phyloP scores from a whole-genome alignment of 2,888 invertebrate species.

The Bellardia bayeri region DNA sequence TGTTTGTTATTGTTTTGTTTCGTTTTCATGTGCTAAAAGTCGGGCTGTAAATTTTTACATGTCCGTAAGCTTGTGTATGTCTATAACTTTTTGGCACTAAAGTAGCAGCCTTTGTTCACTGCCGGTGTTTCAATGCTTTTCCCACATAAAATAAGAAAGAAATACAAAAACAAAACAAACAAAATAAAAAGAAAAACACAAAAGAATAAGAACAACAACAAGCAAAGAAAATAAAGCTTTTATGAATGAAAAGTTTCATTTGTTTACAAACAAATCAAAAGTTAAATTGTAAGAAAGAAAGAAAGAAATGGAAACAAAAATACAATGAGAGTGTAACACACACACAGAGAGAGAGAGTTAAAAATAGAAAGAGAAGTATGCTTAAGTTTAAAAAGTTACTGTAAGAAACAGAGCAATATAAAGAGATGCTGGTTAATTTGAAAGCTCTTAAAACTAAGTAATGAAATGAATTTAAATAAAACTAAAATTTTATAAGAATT shows the following conservation, averaged over 20 bases:
- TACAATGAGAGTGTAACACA: too few relatives aligned
- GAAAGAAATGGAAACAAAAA: not conserved
- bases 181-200: not conserved
- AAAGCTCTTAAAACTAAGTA: too few relatives aligned
- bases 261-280: conserved; percentile 78
- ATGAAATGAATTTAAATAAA: too few relatives aligned
- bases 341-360: too few relatives aligned
- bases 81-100: not conserved
- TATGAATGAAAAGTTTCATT: conserved; percentile 81
- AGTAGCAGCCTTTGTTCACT: not conserved
- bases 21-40: not conserved
- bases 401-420: too few relatives aligned
- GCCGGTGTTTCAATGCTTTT: conserved; percentile 29
- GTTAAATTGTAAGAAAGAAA: not conserved
- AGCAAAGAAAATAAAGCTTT: conserved; percentile 75
- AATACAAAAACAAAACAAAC: not conserved
- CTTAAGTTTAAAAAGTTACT: too few relatives aligned
- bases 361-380: too few relatives aligned
- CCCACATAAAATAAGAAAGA: not conserved
- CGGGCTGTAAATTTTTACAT: not conserved
- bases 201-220: conserved; percentile 11
- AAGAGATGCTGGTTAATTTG: too few relatives aligned
- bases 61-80: not conserved
- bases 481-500: too few relatives aligned
- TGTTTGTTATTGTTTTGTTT: not conserved